Evolutionary conservation across 2,113 vertebrate species (phyloP).

Genomic region (Melanocharis versteri): DNA sequence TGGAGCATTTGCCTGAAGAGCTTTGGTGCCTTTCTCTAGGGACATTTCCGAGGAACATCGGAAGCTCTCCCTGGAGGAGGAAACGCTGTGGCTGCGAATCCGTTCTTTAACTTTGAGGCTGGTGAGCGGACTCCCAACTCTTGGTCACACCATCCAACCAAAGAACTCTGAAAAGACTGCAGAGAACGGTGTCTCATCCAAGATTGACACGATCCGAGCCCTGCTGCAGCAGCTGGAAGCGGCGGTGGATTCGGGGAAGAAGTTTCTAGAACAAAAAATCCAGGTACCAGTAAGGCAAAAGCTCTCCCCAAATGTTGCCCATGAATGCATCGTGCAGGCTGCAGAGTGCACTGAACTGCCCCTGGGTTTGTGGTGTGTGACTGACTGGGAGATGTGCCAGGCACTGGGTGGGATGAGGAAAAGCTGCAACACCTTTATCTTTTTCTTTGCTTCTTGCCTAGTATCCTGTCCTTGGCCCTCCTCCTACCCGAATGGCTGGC

Average conservation of each 20-base stretch:
- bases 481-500: conserved; percentile 84
- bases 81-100: conserved; percentile 87
- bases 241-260: conserved; percentile 78
- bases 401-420: neutral
- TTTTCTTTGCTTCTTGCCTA: conserved; percentile 60
- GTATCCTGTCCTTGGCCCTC: conserved; percentile 93
- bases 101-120: conserved; percentile 90
- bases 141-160: conserved; percentile 75
- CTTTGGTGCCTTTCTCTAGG: conserved; percentile 72
- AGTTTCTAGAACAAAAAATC: conserved; percentile 79
- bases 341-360: conserved; percentile 25
- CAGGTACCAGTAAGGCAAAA: conserved; percentile 70
- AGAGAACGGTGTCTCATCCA: conserved; percentile 88
- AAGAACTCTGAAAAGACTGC: conserved; percentile 84
- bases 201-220: conserved; percentile 73
- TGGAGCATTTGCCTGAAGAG: conserved; percentile 9
- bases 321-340: conserved; percentile 14
- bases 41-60: conserved; percentile 85
- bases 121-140: conserved; percentile 78
- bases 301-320: neutral
- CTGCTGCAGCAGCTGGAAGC: conserved; percentile 85
- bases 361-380: conserved; percentile 27
- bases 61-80: conserved; percentile 87
- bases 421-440: conserved; percentile 43
- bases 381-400: conserved; percentile 24